Percentiles rank a stretch among this genome's conserved stretches.
These are phyloP conservation scores for Spermophilus dauricus DNA, from an alignment of 2,113 vertebrate genomes.

Conservation along the genomic window DNA sequence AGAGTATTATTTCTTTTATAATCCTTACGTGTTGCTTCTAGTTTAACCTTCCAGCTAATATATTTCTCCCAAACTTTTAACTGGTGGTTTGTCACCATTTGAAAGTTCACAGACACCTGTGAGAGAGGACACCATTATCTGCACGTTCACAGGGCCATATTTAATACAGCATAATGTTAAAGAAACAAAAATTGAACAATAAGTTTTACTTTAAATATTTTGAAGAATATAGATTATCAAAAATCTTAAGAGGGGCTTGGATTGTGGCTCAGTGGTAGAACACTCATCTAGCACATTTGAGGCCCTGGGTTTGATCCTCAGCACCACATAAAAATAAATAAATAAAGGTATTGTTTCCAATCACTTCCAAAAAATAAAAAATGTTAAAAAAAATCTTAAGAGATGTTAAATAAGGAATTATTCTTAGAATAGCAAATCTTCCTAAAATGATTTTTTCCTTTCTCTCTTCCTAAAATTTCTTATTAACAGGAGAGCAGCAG, in stretches of 20 bases:
- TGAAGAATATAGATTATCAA: not conserved
- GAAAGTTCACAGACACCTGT: not conserved
- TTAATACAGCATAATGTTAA: not conserved
- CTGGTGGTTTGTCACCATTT: conserved; percentile 25
- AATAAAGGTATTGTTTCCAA: no score
- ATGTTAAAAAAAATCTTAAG: not conserved
- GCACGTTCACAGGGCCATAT: not conserved
- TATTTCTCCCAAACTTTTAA: not conserved
- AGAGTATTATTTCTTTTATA: not conserved
- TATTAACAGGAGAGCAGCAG: conserved; percentile 29
- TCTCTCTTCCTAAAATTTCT: not conserved
- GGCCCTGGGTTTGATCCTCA: no score
- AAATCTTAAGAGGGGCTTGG: no score
- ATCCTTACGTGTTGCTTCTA: not conserved
- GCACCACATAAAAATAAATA: no score
- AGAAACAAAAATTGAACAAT: not conserved
- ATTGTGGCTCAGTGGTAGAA: no score
- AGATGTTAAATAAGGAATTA: not conserved
- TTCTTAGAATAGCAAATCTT: not conserved
- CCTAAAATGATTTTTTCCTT: not conserved
- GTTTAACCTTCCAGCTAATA: conserved; percentile 5
- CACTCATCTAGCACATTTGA: no score
- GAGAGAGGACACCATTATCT: conserved; percentile 2
- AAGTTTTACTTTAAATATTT: not conserved
- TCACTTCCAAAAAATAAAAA: no score